Conservation (phyloP, 2,113 vertebrate species). For the Planiliza haematocheilus region DNA sequence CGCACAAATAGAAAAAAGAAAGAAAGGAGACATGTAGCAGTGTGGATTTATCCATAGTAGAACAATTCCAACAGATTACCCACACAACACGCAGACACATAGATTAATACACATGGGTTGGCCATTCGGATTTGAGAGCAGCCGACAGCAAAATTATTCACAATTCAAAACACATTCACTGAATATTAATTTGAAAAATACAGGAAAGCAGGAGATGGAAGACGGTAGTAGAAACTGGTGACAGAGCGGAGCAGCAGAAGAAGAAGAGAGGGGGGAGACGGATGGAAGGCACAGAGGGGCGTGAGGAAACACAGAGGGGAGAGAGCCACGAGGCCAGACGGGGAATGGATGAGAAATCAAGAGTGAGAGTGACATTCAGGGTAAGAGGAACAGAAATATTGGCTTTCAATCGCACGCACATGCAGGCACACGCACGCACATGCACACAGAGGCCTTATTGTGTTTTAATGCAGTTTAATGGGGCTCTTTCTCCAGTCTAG, state of each 20-base stretch:
- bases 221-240: slow-evolving; percentile 11
- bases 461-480: slow-evolving; percentile 84
- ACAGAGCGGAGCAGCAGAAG: slow-evolving; percentile 8
- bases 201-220: not conserved
- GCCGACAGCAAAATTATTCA: slow-evolving; percentile 44
- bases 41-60: not conserved
- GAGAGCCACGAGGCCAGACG: slow-evolving; percentile 52
- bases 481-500: slow-evolving; percentile 70
- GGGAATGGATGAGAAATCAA: slow-evolving; percentile 60
- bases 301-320: slow-evolving; percentile 30
- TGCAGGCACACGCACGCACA: slow-evolving; percentile 30
- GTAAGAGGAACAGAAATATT: slow-evolving; percentile 60
- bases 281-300: slow-evolving; percentile 32
- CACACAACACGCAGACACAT: slow-evolving; percentile 2
- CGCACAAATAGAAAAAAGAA: slow-evolving; percentile 1
- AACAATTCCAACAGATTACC: slow-evolving; percentile 18
- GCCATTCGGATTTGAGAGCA: slow-evolving; percentile 26
- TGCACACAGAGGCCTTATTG: slow-evolving; percentile 78
- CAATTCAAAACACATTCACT: slow-evolving; percentile 35
- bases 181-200: slow-evolving; percentile 45
- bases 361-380: slow-evolving; percentile 59
- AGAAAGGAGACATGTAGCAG: slow-evolving; percentile 7
- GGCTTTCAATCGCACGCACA: slow-evolving; percentile 57
- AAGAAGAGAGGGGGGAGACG: slow-evolving; percentile 9
- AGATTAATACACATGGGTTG: slow-evolving; percentile 24